Base-by-base conservation (phyloP, 2,888 invertebrate species). In the Ophraella communa region DNA sequence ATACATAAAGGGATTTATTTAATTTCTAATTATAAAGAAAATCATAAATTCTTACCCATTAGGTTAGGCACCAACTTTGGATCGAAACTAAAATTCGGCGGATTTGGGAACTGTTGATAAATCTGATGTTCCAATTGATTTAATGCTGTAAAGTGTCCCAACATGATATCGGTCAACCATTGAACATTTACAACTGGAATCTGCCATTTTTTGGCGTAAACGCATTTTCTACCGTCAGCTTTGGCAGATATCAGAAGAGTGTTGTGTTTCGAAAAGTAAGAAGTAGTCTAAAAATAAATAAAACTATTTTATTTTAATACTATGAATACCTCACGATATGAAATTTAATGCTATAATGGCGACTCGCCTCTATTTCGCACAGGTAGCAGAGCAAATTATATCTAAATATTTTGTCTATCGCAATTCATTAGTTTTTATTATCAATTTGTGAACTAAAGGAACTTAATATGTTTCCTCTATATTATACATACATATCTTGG, bases 161-260 rank as follows among this genome's bases (percentile, higher is more conserved):
- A 89, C 78, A 96, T 86, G 57, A 98, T 86, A 80, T 98, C 97
- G 33, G 93, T 94, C 69, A 98, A 84, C 97, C 97, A 98, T 72
- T 93, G 90, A 1, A 94, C 91, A 78, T 96, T 98, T 0, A 98
- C 96, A 1, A 95, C 90, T 1, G 95, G 94, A 39, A 93, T 91
- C 74, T 90, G 91, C 95, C 95, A 96, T 79, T 97, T 96, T 53
- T 93, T 87, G 0, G 98, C 98, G 73, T 93, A 93, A 67, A 89
- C 85, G 82, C 91, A 95, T 83, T 98, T 98, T 70, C 86, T 86
- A 20, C 96, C 96, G 68, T 95, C 95, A 0, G 91, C 88, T 71
- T 94, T 94, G 71, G 90, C 88, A 79, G 91, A 90, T 66, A 93
- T 86, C 59, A 93, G 81, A 54, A 93, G 86, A 0, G 92, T 92